These are phyloP conservation scores for Stratiomys singularior DNA, from an alignment of 2,888 invertebrate species.

Conservation along the genomic window DNA sequence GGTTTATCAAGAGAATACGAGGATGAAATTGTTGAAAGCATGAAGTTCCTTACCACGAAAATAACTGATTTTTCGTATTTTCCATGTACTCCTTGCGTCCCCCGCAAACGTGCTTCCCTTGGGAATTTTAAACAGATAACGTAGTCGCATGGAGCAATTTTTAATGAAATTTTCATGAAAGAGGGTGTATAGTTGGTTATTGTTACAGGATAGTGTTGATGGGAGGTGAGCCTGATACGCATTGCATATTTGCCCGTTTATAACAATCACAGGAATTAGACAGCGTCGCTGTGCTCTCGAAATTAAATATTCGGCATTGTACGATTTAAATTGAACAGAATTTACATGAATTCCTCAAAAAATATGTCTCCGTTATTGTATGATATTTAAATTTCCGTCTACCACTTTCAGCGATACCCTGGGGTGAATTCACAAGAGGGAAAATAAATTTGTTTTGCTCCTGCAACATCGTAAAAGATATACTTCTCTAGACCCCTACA, in stretches of 20 bases:
- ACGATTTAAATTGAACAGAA: background rate
- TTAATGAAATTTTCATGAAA: constrained; percentile 14
- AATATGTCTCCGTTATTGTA: background rate
- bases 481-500: too few relatives aligned
- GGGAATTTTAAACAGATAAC: background rate
- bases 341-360: background rate
- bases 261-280: background rate
- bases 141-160: background rate
- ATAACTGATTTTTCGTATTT: constrained; percentile 13
- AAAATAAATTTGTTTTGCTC: too few relatives aligned
- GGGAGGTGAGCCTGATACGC: background rate
- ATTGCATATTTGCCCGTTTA: background rate
- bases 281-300: background rate
- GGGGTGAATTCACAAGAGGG: too few relatives aligned
- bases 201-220: background rate
- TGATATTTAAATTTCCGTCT: constrained; percentile 4
- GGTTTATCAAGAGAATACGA: constrained; percentile 2
- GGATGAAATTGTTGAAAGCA: background rate
- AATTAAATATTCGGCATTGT: background rate
- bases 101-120: background rate
- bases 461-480: too few relatives aligned
- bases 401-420: background rate
- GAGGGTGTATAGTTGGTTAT: background rate
- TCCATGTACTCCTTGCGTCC: background rate
- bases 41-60: background rate